Percentiles rank a stretch among this genome's conserved stretches.
phyloP scores from a whole-genome alignment of 2,113 vertebrate species.

The Trochalopteron elliotii region DNA sequence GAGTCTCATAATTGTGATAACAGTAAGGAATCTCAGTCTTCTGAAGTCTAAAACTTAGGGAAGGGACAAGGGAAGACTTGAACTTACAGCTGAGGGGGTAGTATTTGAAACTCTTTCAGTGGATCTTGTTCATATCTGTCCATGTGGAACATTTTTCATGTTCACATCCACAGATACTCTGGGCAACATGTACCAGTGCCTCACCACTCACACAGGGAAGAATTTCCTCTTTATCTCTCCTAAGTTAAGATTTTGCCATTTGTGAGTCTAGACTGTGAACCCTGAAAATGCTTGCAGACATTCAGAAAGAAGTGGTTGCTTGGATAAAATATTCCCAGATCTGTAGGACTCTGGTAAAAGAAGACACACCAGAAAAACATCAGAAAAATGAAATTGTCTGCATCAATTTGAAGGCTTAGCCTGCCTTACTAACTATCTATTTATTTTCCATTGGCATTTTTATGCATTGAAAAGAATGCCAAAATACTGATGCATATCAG shows the following conservation, averaged over 20 bases:
- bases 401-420: background rate
- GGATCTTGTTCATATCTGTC: background rate
- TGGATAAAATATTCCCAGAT: background rate
- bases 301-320: background rate
- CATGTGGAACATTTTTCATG: background rate
- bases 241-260: background rate
- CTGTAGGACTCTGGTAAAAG: background rate
- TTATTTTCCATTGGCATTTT: background rate
- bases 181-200: background rate
- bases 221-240: background rate
- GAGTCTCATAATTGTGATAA: background rate
- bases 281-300: background rate
- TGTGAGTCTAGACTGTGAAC: background rate
- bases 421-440: background rate
- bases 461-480: background rate
- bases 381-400: background rate
- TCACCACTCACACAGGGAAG: background rate
- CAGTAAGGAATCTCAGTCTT: background rate
- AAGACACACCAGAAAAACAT: fast-evolving
- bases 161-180: background rate
- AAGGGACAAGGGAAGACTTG: background rate
- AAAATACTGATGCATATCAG: background rate
- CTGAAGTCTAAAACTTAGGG: background rate
- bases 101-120: background rate
- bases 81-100: background rate